Evolutionary conservation across 2,113 vertebrate species (phyloP), one percentile per base, ranked within the genome.

Genomic region (Poeciliopsis retropinna): DNA sequence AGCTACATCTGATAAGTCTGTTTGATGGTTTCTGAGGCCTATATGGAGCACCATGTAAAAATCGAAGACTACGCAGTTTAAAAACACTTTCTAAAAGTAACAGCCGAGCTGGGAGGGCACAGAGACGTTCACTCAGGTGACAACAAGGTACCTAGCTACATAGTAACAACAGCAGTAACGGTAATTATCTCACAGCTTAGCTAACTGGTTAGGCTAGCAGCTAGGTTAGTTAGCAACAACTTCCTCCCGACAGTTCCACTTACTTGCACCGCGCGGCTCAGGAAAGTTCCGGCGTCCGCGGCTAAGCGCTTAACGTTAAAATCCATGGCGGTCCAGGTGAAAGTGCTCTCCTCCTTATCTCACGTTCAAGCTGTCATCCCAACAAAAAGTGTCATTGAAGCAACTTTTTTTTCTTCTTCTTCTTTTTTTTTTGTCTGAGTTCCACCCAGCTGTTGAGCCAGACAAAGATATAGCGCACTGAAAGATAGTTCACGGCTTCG

Each of bases 221-320:
- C 87, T 91, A 87, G 19, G 54, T 25, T 60, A 31, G 17, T 61
- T 86, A 85, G 72, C 67, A 70, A 15, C 72, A 57, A 76, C 70
- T 28, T 60, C 28, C 5, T 64, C 9, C 17, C 64, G 11, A 61
- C 34, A 37, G 11, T 22, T 28, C 32, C 72, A 90, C 89, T 86
- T 94, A 98, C 97, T 96, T 98, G 97, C 27, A 98, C 97, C 0
- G 97, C 97, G 2, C 97, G 96, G 80, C 95, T 98, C 62, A 98
- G 91, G 83, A 98, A 98, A n/a, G 97, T 97, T 63, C 97, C 97
- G 30, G 97, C 97, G 83, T 97, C 97, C 3, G 97, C 97, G 60
- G 97, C 97, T n/a, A 98, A 81, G 76, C 97, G 96, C 88, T 98
- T 98, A 10, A 98, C 96, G 30, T 96, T 97, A 89, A 98, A 98